Evolutionary conservation across 2,888 invertebrate genomes (phyloP), one percentile per base, ranked within the genome.

Genomic region (Drosophila affinis): DNA sequence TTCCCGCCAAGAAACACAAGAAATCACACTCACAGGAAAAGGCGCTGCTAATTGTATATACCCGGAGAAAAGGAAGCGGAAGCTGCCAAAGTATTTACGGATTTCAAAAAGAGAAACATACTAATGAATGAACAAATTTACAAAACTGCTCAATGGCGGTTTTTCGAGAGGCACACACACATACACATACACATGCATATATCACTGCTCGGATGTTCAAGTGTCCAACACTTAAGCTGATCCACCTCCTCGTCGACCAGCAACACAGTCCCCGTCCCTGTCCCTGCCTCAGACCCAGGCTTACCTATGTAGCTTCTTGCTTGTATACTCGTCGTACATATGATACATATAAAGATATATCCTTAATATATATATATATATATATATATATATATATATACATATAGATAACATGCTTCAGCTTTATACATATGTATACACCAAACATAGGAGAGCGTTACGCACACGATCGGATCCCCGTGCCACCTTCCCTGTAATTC

Each of bases 191-290:
- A 67, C 52, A 59, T 32, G 44, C 48, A 75, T 48, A 77, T 76
- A 74, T 67, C 78, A 70, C 59, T 61, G 53, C 67, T 70, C 57
- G 57, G 69, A 81, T 62, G 71, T 44, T 48, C 61, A 63, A 75
- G 87, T 82, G 82, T 82, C 68, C 56, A 82, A 87, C 82, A 82
- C 81, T 72, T 75, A 59, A 52, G 63, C 74, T 79, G 74, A 61
- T 73, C 62, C 73, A 67, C 64, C 70, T 47, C 45, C n/a, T 44
- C 46, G 9, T 27, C 21, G 17, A 18, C 34, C 14, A n/a, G 39
- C 14, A 3, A 39, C 39, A 39, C 39, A 39, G 39, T 39, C 39
- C 14, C 34, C 12, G 14, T 39, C 34, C 34, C 34, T 34, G 34
- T 34, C 39, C 39, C 14, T 39, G 39, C 14, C 39, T 39, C 14